Evolutionary conservation across 2,888 invertebrate species (phyloP).

Genomic region (Mesorhabditis belari): DNA sequence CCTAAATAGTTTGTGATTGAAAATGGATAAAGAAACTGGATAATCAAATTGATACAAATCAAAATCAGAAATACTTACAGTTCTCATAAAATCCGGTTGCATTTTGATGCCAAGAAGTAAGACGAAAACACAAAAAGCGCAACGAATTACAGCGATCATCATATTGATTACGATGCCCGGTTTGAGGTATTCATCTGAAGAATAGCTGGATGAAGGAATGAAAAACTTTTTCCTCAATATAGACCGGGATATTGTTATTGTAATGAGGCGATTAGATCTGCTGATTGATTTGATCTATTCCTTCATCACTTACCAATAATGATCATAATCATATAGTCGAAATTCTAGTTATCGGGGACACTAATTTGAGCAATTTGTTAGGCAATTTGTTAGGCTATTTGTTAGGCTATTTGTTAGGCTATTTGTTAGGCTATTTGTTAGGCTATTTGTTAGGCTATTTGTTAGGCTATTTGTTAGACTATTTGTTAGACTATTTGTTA

Average conservation of each 20-base stretch:
- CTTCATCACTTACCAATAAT: neutral
- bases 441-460: too few relatives aligned
- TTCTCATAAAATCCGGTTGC: neutral
- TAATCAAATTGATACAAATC: neutral
- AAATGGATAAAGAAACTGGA: neutral
- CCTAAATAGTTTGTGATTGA: neutral
- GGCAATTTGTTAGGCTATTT: too few relatives aligned
- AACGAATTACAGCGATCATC: neutral
- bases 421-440: too few relatives aligned
- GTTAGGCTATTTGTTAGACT: too few relatives aligned
- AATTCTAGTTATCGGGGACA: slow-evolving; percentile 21
- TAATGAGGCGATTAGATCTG: too few relatives aligned
- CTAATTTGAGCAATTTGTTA: too few relatives aligned
- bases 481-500: too few relatives aligned
- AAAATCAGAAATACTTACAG: neutral
- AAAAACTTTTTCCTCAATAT: too few relatives aligned
- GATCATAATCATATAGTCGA: slow-evolving; percentile 17
- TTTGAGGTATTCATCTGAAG: too few relatives aligned
- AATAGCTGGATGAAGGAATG: too few relatives aligned
- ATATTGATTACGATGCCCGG: neutral
- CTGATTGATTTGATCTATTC: neutral
- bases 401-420: too few relatives aligned
- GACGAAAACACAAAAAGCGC: neutral
- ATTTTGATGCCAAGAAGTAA: neutral
- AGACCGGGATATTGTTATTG: too few relatives aligned